Evolutionary conservation across 1,140 invertebrate species (phyloP).

Genomic region (Tyrophagus putrescentiae): DNA sequence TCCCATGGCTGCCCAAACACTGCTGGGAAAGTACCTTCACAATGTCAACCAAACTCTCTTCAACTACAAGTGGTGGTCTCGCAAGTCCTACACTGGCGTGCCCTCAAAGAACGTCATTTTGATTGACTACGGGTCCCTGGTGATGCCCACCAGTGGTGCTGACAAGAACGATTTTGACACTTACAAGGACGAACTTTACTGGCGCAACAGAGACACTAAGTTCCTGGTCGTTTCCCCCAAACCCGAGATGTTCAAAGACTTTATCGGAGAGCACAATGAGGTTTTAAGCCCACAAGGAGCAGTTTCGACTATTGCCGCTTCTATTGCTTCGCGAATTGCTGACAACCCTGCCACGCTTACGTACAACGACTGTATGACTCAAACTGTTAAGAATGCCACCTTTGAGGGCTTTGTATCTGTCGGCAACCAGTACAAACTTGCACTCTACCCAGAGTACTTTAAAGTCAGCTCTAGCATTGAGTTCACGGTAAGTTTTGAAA

Average conservation of each 20-base stretch:
- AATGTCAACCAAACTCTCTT: conserved; percentile 3
- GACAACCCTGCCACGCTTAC: conserved; percentile 22
- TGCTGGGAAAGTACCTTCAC: conserved; percentile 4
- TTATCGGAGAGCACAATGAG: not conserved
- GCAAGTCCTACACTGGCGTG: not conserved
- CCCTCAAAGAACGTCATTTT: conserved; percentile 17
- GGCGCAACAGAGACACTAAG: not conserved
- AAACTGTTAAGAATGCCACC: not conserved
- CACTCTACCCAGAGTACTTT: conserved; percentile 24
- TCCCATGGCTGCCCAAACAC: not conserved
- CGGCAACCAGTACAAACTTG: conserved; percentile 19
- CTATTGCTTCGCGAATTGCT: conserved; percentile 16
- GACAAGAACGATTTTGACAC: conserved; percentile 10
- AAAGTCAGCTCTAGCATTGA: conserved; percentile 13
- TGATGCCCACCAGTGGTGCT: not conserved
- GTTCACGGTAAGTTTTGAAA: conserved; percentile 17
- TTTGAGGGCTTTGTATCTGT: conserved; percentile 17
- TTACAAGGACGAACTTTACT: conserved; percentile 4
- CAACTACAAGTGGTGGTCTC: conserved; percentile 15
- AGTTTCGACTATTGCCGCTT: not conserved
- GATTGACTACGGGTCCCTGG: not conserved
- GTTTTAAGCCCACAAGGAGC: not conserved
- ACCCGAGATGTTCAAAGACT: not conserved
- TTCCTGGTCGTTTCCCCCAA: conserved; percentile 6
- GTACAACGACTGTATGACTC: conserved; percentile 16